A percentile compares a stretch with the other conserved stretches of the same genome.
Evolutionary conservation across 2,888 invertebrate genomes (phyloP).

Genomic region (Platynereis dumerilii): DNA sequence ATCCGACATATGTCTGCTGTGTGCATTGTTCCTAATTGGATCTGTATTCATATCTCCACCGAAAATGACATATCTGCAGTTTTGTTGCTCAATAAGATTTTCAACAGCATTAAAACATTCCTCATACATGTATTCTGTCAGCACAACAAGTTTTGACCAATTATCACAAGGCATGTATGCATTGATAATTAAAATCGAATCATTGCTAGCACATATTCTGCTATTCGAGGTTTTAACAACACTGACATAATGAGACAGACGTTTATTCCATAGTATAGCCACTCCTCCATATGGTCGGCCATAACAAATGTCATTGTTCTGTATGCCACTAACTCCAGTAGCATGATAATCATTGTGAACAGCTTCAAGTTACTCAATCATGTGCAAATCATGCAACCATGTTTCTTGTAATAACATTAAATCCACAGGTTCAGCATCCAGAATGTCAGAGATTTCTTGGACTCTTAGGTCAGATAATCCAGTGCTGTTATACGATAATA

Average conservation of each 20-base stretch:
- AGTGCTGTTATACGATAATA: too few relatives aligned
- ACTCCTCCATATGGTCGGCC: background rate
- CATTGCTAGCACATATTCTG: background rate
- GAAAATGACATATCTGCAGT: background rate
- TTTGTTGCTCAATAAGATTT: background rate
- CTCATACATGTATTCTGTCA: background rate
- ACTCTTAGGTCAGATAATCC: too few relatives aligned
- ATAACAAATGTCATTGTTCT: background rate
- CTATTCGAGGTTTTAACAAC: background rate
- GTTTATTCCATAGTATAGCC: background rate
- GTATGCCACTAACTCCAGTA: too few relatives aligned
- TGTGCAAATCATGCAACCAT: too few relatives aligned
- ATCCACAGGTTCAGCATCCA: too few relatives aligned
- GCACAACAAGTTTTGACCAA: background rate
- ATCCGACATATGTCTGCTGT: background rate
- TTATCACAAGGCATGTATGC: constrained; percentile 4
- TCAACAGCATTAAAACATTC: background rate
- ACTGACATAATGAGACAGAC: background rate
- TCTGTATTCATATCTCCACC: constrained; percentile 7
- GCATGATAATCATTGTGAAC: too few relatives aligned
- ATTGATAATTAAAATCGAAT: background rate
- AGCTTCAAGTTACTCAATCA: too few relatives aligned
- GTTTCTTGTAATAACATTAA: too few relatives aligned
- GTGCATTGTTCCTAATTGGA: background rate
- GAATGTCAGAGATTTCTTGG: too few relatives aligned